phyloP scores from a whole-genome alignment of 2,888 invertebrate species.

The Venustoraphidia nigricollis region DNA sequence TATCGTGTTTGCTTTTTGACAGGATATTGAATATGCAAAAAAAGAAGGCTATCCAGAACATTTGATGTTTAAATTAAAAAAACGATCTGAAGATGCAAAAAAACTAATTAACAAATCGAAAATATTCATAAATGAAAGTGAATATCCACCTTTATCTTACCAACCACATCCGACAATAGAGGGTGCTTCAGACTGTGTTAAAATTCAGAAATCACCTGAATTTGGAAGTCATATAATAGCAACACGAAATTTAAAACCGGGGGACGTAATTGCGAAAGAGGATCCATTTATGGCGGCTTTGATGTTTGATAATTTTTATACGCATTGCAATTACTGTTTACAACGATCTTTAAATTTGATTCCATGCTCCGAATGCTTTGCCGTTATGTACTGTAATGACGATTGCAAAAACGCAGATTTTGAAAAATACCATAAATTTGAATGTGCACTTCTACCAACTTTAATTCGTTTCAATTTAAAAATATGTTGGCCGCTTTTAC shows the following conservation, averaged over 20 bases:
- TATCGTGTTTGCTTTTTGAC: slow-evolving; percentile 7
- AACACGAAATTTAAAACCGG: slow-evolving; percentile 47
- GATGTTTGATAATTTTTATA: slow-evolving; percentile 32
- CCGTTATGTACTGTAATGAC: slow-evolving; percentile 49
- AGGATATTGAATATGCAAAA: slow-evolving; percentile 51
- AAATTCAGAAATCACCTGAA: slow-evolving; percentile 13
- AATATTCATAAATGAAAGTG: slow-evolving; percentile 5
- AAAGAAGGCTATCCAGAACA: slow-evolving; percentile 41
- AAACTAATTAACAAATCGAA: slow-evolving; percentile 8
- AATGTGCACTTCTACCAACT: slow-evolving; percentile 53
- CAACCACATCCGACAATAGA: background rate
- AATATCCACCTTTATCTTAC: slow-evolving; percentile 9
- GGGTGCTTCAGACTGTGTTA: too few relatives aligned
- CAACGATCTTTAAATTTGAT: slow-evolving; percentile 38
- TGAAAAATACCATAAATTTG: slow-evolving; percentile 55
- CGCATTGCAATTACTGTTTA: slow-evolving; percentile 55
- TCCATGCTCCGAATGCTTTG: slow-evolving; percentile 47
- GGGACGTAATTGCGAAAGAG: slow-evolving; percentile 65
- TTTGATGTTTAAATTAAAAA: slow-evolving; percentile 37
- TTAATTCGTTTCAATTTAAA: slow-evolving; percentile 40
- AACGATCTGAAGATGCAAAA: slow-evolving; percentile 18
- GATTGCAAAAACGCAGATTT: slow-evolving; percentile 47
- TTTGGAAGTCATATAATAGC: slow-evolving; percentile 60
- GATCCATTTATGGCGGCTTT: slow-evolving; percentile 52
- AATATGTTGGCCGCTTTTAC: too few relatives aligned